Base-by-base conservation (phyloP, 2,797 vertebrate species). In the Rhinogobio ventralis region DNA sequence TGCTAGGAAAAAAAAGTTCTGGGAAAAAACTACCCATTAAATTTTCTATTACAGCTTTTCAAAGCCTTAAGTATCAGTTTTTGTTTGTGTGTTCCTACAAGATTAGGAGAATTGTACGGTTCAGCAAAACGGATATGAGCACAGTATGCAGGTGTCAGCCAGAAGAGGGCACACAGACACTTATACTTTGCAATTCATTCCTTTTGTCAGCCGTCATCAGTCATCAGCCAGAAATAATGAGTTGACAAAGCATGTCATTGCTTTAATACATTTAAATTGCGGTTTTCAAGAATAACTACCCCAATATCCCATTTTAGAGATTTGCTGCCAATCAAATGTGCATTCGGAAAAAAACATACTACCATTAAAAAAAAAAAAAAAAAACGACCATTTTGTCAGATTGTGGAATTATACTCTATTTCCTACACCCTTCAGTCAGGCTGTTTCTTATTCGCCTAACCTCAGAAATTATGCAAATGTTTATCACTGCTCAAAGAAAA, bases 81-180 rank as follows among this genome's bases (percentile, higher is more conserved):
- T 53, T 39, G 14, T 42, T 11, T 7, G 3, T 80, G 28, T 39
- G 20, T 39, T 69, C 30, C 46, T 51, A 25, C 53, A 42, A 53
- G 30, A 53, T 9, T 14, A 39, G 19, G 46, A 36, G 4, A 53
- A 69, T 39, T 19, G 14, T 23, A 51, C n/a, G 2, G n/a, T 60
- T 62, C 66, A 82, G 46, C 30, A 67, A 66, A 73, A 46, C 33
- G 15, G 42, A 69, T 53, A n/a, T 75, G 68, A 66, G 49, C 79
- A 86, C 49, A 77, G 28, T 30, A 30, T 64, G 83, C 88, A 66
- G 33, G 57, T 74, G 9, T 78, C 55, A 28, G 85, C 94, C 95
- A 95, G 90, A 72, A 94, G 95, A 92, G 92, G 94, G 93, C 93
- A 78, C 86, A 83, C 85, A 86, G 49, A 86, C 84, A 86, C 88